phyloP scores from a whole-genome alignment of 1,140 invertebrate genomes.

The Ectropis grisescens region DNA sequence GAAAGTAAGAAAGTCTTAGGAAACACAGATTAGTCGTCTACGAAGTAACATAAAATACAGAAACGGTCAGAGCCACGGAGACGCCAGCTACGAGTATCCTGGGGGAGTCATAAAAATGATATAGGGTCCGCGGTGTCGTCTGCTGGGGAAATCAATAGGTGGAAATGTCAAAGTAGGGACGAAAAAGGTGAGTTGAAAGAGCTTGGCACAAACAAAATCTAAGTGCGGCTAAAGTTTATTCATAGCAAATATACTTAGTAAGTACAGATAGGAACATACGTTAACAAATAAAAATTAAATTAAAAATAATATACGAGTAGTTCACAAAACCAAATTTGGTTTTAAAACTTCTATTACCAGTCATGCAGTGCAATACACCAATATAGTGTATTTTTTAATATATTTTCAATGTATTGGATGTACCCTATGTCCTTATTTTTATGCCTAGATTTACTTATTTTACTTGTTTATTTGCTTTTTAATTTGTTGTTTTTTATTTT shows the following conservation, averaged over 20 bases:
- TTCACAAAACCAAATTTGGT: background rate
- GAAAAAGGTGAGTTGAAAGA: too few relatives aligned
- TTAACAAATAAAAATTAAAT: background rate
- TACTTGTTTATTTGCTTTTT: too few relatives aligned
- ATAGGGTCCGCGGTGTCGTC: slow-evolving; percentile 31
- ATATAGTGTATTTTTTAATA: too few relatives aligned
- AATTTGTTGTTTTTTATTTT: too few relatives aligned
- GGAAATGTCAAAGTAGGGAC: slow-evolving; percentile 41
- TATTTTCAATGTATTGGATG: too few relatives aligned
- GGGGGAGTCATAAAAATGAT: slow-evolving; percentile 52
- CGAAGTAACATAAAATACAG: too few relatives aligned
- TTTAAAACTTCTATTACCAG: background rate
- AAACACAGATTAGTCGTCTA: too few relatives aligned
- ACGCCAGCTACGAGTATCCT: slow-evolving; percentile 13
- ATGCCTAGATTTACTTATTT: too few relatives aligned
- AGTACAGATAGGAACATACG: background rate
- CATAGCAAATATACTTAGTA: background rate
- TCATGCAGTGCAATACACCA: background rate
- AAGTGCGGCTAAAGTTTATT: background rate
- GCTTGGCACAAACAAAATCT: too few relatives aligned
- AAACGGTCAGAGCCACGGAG: slow-evolving; percentile 35
- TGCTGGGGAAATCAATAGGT: slow-evolving; percentile 38
- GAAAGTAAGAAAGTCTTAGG: too few relatives aligned
- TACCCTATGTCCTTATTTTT: too few relatives aligned
- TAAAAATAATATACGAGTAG: background rate